Evolutionary conservation across 2,797 vertebrate genomes (phyloP), one percentile per base, ranked within the genome.

Genomic region (Melanotaenia maccullochi): DNA sequence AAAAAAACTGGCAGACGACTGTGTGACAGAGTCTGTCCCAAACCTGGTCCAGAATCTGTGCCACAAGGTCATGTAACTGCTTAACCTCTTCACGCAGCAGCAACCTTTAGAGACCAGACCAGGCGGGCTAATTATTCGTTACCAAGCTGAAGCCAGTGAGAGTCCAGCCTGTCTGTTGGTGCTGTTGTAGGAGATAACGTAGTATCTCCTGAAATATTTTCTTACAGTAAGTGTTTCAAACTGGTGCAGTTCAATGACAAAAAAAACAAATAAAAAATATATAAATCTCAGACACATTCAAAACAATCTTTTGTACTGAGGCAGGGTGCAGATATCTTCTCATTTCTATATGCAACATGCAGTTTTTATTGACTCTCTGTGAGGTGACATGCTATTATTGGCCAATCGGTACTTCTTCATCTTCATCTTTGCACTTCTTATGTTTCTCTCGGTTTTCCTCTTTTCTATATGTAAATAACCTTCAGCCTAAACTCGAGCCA

Each of bases 81-180:
- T 73, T 75, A 87, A 85, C 82, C 65, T 82, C 81, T 71, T 77
- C 68, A 61, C 73, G 33, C 73, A 36, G 63, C 58, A 36, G 49
- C 82, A 82, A 88, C 86, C 82, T 87, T 84, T 73, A 86, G 77
- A 80, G 68, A 55, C 55, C 20, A 52, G 73, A 79, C 78, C 85
- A 87, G 86, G 88, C 70, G 61, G 87, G 83, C 81, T 89, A 79
- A 90, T 91, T 89, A 87, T 78, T 63, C 60, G 58, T 78, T 81
- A 79, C 81, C 78, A 79, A 88, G 85, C 59, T 62, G 71, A 86
- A 30, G 68, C 81, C 75, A 91, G 28, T 49, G 71, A 22, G 68
- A 72, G 58, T 32, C 66, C 51, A 58, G 42, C 70, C 80, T 36
- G 40, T 6, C 8, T 52, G 2, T 2, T 49, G 47, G 25, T n/a